These are phyloP conservation scores for Drosophila stalkeri DNA, from an alignment of 2,888 invertebrate species.

Conservation along the genomic window DNA sequence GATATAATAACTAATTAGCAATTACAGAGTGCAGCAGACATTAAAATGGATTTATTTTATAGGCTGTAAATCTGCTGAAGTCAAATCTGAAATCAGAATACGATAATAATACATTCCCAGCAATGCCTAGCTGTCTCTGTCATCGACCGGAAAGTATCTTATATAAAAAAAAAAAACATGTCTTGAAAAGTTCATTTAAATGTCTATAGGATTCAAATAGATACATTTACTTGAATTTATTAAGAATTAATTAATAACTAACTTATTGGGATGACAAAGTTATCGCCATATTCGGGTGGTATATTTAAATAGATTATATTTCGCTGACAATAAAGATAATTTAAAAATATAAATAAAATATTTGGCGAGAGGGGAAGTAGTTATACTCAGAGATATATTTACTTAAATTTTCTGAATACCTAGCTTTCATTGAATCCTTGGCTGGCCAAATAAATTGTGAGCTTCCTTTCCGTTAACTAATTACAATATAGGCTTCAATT, in stretches of 20 bases:
- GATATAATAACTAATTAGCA: neutral
- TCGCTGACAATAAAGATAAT: neutral
- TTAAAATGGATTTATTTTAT: neutral
- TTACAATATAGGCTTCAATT: constrained; percentile 16
- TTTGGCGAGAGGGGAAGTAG: neutral
- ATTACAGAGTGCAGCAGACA: neutral
- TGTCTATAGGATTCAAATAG: too few relatives aligned
- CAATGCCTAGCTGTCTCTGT: too few relatives aligned
- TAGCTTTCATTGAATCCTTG: neutral
- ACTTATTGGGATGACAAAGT: too few relatives aligned
- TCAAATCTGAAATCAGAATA: neutral
- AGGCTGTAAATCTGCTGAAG: accelerated
- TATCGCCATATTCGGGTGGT: too few relatives aligned
- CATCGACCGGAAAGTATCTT: too few relatives aligned
- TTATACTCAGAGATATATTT: neutral
- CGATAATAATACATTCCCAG: neutral
- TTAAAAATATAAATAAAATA: neutral
- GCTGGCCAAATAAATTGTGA: constrained; percentile 7
- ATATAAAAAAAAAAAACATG: too few relatives aligned
- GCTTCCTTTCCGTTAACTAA: constrained; percentile 9
- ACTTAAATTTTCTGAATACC: neutral
- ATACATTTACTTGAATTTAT: too few relatives aligned
- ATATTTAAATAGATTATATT: too few relatives aligned
- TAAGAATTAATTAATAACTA: too few relatives aligned
- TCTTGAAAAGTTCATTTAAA: too few relatives aligned